A percentile compares a stretch with the other conserved stretches of the same genome.
Conservation (phyloP, 1,140 invertebrate species). For the Nasonia giraulti region DNA sequence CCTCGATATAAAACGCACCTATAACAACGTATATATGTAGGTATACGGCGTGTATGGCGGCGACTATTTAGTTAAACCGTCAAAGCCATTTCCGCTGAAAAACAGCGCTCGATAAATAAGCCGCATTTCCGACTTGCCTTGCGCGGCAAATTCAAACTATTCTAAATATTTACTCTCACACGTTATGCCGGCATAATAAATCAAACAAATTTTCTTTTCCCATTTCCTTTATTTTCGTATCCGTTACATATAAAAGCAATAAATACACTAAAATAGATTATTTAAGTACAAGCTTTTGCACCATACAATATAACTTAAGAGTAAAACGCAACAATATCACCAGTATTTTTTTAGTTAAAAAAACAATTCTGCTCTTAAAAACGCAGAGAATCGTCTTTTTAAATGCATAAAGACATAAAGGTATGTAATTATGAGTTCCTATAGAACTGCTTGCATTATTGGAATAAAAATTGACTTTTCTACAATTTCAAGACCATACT, state of each 20-base stretch:
- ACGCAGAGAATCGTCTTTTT: background rate
- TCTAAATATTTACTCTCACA: too few relatives aligned
- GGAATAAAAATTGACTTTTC: background rate
- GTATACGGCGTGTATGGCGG: too few relatives aligned
- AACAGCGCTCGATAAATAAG: background rate
- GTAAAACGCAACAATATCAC: conserved; percentile 4
- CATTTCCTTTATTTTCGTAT: conserved; percentile 8
- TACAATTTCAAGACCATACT: background rate
- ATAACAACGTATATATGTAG: too few relatives aligned
- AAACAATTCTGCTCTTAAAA: background rate
- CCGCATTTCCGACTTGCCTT: background rate
- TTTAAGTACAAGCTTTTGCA: background rate
- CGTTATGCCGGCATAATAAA: background rate
- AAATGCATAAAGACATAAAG: background rate
- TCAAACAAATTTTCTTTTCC: background rate
- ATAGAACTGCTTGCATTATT: too few relatives aligned
- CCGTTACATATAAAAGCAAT: conserved; percentile 10
- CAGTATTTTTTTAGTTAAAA: background rate
- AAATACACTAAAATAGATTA: background rate
- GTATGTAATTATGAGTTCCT: background rate
- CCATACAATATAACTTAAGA: background rate
- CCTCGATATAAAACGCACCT: background rate
- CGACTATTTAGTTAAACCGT: too few relatives aligned
- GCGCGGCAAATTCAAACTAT: background rate
- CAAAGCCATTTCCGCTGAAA: background rate